Evolutionary conservation across 2,888 invertebrate species (phyloP), one percentile per base, ranked within the genome.

Genomic region (Philhelius pedissequus): DNA sequence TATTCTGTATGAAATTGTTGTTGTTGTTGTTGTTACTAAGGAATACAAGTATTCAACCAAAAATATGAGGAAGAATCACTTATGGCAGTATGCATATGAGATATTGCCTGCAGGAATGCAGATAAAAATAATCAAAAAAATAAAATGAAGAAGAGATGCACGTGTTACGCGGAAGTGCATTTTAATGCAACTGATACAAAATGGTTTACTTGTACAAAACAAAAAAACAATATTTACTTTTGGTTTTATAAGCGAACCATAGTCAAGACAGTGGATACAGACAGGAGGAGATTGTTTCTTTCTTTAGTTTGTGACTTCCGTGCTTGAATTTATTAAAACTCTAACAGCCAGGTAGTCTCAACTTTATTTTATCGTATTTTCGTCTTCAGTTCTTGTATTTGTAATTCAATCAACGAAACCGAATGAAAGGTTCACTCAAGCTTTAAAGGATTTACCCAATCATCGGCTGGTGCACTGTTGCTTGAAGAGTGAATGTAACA

Each of bases 121-220:
- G 69, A 68, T 68, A 7, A 18, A 76, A 3, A 76, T 68, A 50
- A 0, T 6, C 1, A 38, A 38, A 32, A 25, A 58, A 15, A 27
- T 3, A 35, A 9, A n/a, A 64, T 48, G n/a, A 35, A 9, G 18
- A 64, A 54, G n/a, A 35, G 40, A 78, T 11, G 54, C 70, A 73
- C 64, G 71, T 78, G 78, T 71, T 18, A 54, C 54, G 43, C 54
- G 43, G 50, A 68, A 30, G 58, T 30, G 15, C 8, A 22, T 60
- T n/a, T 22, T 15, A 58, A 38, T 25, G 38, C 35, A 58, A 38
- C 22, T 13, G 15, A 35, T 22, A 22, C 22, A n/a, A 8, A 20
- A 35, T n/a, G 50, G 48, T 2, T 50, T 15, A 22, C 22, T 25
- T 38, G n/a, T 20, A 15, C n/a, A n/a, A n/a, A n/a, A 52, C 27